Base-by-base conservation (phyloP, 2,888 invertebrate species). In the Euspilapteryx auroguttella region DNA sequence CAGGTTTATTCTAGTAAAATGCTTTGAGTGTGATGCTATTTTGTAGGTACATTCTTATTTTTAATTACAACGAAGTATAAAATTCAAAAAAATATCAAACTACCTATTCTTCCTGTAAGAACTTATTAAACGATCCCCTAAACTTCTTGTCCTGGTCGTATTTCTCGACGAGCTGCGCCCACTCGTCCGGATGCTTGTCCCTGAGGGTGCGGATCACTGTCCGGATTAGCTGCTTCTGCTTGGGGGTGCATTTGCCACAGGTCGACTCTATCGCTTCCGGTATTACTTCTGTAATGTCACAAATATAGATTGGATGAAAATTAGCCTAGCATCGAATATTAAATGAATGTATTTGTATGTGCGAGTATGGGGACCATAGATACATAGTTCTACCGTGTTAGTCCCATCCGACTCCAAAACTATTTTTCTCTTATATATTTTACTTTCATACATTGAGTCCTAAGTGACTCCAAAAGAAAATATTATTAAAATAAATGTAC, bases 71-170 rank as follows among this genome's bases (percentile, higher is more conserved):
- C 8, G 20, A 7, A 9, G 6, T 7, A 20, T 20, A 20, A 20
- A 20, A 7, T 20, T 20, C 20, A 20, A 20, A 20, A 20, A 20
- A 20, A 20, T 20, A 20, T 20, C 20, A 9, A 17, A 6, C 17
- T 17, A 17, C 17, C 17, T 66, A 55, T 27, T 45, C 43, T 35
- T 46, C 49, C 29, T 49, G 40, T 23, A 71, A 36, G 36, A 76
- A 75, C 14, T 68, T 71, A 34, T 79, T 64, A 50, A 87, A 88
- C 36, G 75, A 77, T 27, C 63, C 68, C 42, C 76, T 78, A 62
- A 83, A 87, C 32, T 73, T 55, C 10, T 79, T 79, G 2, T 81
- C 76, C 9, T 82, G 80, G 47, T 90, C 89, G 51, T 81, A 90
- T 58, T 85, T 87, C 7, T 63, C 62, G 33, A 82, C 77, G 9